A percentile compares a stretch with the other conserved stretches of the same genome.
These are phyloP conservation scores for Choreutis nemorana DNA, from an alignment of 2,888 invertebrate species.

Conservation along the genomic window DNA sequence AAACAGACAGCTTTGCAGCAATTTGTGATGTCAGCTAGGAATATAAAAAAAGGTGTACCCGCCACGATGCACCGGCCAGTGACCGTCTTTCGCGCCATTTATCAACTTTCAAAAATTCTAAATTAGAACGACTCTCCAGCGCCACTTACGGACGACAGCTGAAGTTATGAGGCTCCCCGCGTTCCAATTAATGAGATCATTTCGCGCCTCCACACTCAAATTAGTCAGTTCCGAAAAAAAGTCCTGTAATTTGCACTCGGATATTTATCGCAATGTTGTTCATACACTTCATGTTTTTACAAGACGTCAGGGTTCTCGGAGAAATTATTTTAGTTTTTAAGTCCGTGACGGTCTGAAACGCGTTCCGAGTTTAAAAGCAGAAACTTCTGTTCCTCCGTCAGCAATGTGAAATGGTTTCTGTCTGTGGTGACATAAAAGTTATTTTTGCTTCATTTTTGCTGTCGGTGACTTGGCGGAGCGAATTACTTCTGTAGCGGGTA, in stretches of 20 bases:
- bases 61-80: slow-evolving; percentile 17
- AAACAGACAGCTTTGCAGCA: too few relatives aligned
- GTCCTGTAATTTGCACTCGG: slow-evolving; percentile 19
- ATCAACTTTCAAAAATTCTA: slow-evolving; percentile 24
- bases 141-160: slow-evolving; percentile 44
- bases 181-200: slow-evolving; percentile 48
- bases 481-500: too few relatives aligned
- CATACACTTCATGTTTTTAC: not conserved
- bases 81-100: slow-evolving; percentile 19
- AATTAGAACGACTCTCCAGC: slow-evolving; percentile 19
- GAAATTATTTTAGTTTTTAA: too few relatives aligned
- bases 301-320: too few relatives aligned
- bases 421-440: not conserved
- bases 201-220: slow-evolving; percentile 38
- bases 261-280: slow-evolving; percentile 17
- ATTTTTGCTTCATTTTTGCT: not conserved
- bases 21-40: too few relatives aligned
- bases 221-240: slow-evolving; percentile 28
- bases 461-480: too few relatives aligned
- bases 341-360: too few relatives aligned
- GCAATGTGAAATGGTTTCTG: not conserved
- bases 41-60: too few relatives aligned
- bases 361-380: too few relatives aligned
- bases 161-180: slow-evolving; percentile 37
- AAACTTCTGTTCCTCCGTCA: too few relatives aligned